A percentile compares a stretch with the other conserved stretches of the same genome.
Evolutionary conservation across 1,140 invertebrate species (phyloP).

Genomic region (Chlorops oryzae): DNA sequence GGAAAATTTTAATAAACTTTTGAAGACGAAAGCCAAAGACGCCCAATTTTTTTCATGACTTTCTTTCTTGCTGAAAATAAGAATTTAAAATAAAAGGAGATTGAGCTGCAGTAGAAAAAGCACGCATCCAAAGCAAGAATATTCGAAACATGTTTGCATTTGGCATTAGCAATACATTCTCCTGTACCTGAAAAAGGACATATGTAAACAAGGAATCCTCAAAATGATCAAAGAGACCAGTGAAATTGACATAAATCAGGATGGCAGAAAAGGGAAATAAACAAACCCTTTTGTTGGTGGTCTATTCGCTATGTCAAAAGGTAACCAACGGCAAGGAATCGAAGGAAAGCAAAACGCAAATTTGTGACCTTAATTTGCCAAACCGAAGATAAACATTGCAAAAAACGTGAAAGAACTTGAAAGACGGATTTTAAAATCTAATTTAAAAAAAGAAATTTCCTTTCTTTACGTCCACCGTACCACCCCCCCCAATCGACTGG

Average conservation of each 20-base stretch:
- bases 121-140: no score
- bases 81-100: no score
- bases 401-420: conserved; percentile 11
- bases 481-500: no score
- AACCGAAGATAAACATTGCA: conserved; percentile 36
- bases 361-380: conserved; percentile 47
- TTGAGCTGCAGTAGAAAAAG: no score
- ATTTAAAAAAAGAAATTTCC: conserved; percentile 35
- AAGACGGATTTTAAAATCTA: conserved; percentile 43
- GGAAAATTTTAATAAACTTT: no score
- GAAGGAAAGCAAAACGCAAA: conserved; percentile 17
- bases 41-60: no score
- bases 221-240: conserved; percentile 11
- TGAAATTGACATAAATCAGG: conserved; percentile 5
- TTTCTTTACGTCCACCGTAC: no score
- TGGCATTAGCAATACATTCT: conserved; percentile 4
- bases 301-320: no score
- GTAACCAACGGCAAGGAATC: background rate
- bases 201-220: background rate
- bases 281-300: no score
- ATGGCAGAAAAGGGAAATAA: background rate
- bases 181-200: no score
- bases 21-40: no score
- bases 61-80: no score
- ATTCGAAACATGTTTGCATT: conserved; percentile 10